Base-by-base conservation (phyloP, 2,113 vertebrate species). In the Hyperopisus bebe region DNA sequence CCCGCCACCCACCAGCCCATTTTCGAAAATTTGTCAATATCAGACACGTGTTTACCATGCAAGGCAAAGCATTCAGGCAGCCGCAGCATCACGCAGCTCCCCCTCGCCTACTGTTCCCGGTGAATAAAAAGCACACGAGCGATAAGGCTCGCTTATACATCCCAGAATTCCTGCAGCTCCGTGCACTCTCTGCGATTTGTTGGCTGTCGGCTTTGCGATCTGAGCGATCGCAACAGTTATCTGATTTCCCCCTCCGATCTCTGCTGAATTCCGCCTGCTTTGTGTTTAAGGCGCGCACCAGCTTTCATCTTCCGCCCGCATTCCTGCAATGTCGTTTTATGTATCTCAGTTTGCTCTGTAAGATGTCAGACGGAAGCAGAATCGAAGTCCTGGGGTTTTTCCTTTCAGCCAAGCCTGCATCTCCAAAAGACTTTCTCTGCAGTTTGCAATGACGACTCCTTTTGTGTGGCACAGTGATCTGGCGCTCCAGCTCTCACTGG, bases 281-380 rank as follows among this genome's bases (percentile, higher is more conserved):
- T 66, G 89, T 70, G 77, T 90, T 35, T 42, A 87, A 89, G 90
- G 89, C 91, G 89, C 66, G 50, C 48, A 39, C 50, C 15, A 51
- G 27, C 85, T 87, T 66, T 90, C 88, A 88, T 91, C 90, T 77
- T 3, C 88, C 89, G 89, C 62, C 90, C 85, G 47, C 47, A 46
- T 1, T 53, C 21, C 77, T 47, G 87, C 48, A 53, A 9, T 35
- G 50, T 55, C 88, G 55, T 90, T 82, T 91, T 2, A 90, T 93
- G 93, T 92, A 92, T 94, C 94, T 94, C 93, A 94, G 94, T 94
- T 42, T 91, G 95, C 95, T 94, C 94, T 94, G 91, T 95, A 95
- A 94, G 95, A 96, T 96, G 96, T 96, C 97, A 99, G 98, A 98
- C 99, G 98, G 97, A 99, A 98, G 98, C 98, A 99, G 98, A 92